phyloP scores from a whole-genome alignment of 1,140 invertebrate genomes.

The Ips typographus region DNA sequence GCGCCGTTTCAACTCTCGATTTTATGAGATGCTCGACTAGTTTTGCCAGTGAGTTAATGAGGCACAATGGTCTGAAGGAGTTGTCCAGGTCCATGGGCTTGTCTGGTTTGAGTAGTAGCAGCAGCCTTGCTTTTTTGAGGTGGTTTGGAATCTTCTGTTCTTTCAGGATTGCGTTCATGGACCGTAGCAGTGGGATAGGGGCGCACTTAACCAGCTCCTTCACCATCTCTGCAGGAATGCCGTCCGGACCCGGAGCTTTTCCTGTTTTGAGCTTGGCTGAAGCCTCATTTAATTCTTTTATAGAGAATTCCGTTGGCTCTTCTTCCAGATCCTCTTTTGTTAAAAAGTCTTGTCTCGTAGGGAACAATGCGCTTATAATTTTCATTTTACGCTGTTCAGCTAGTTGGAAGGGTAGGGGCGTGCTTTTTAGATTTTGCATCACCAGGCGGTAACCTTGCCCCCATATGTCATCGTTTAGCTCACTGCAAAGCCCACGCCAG shows the following conservation, averaged over 20 bases:
- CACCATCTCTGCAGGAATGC: background rate
- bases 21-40: conserved; percentile 21
- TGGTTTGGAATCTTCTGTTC: background rate
- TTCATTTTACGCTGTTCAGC: background rate
- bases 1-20: conserved; percentile 13
- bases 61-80: conserved; percentile 11
- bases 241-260: background rate
- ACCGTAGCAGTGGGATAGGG: background rate
- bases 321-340: background rate
- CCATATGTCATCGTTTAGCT: background rate
- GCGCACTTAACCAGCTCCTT: background rate
- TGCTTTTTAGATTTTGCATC: background rate
- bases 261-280: background rate
- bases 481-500: background rate
- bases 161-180: background rate
- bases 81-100: background rate
- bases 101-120: background rate
- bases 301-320: background rate
- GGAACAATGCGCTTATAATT: conserved; percentile 1
- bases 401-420: background rate
- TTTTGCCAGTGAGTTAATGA: conserved; percentile 9
- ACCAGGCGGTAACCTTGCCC: background rate
- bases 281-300: no score
- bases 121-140: background rate
- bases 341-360: background rate